These are phyloP conservation scores for Spatula versicolor DNA, from an alignment of 2,797 vertebrate species.

Conservation along the genomic window DNA sequence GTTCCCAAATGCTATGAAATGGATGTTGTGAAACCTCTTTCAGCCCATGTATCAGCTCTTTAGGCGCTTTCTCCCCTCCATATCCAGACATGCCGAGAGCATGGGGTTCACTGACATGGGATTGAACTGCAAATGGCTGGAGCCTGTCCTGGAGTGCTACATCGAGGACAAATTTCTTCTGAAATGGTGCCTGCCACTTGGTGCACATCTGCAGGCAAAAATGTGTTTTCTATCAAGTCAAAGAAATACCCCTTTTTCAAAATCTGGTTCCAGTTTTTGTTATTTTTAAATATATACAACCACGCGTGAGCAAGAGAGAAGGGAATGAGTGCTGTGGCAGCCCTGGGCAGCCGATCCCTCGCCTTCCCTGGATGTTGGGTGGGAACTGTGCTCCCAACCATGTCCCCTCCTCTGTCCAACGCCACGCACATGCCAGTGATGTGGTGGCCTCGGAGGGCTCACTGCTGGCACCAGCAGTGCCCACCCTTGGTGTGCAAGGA, in stretches of 20 bases:
- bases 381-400: neutral
- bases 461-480: neutral
- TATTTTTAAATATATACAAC: neutral
- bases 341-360: neutral
- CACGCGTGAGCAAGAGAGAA: neutral
- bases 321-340: neutral
- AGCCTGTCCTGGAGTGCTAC: neutral
- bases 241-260: neutral
- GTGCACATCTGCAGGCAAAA: neutral
- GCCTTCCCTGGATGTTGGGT: neutral
- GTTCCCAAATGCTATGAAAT: neutral
- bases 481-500: neutral
- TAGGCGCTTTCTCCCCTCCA: neutral
- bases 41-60: neutral
- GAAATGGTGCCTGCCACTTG: neutral
- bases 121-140: neutral
- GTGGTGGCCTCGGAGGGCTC: neutral
- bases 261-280: neutral
- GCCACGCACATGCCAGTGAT: rapidly evolving
- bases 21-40: neutral
- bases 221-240: neutral
- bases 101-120: too few species aligned
- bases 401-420: rapidly evolving
- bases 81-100: neutral
- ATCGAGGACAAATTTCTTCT: neutral